Conservation (phyloP, 1,140 invertebrate species). For the Euwallacea similis region DNA sequence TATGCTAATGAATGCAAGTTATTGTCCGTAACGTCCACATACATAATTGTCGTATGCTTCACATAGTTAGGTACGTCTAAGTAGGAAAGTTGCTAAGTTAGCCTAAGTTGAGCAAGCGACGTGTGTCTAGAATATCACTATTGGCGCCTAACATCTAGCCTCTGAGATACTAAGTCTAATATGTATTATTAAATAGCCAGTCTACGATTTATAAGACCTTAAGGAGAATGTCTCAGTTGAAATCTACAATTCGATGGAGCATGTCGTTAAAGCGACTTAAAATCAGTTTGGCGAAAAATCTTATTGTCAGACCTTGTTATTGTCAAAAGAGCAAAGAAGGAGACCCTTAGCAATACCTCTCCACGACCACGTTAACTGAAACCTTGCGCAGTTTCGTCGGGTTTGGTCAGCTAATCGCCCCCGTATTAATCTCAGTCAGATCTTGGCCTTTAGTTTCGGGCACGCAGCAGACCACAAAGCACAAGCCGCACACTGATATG, state of each 20-base stretch:
- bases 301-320: neutral
- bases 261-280: neutral
- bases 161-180: constrained; percentile 19
- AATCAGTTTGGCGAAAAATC: neutral
- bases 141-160: constrained; percentile 23
- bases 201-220: constrained; percentile 11
- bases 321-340: neutral
- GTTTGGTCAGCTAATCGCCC: constrained; percentile 45
- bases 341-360: constrained; percentile 45
- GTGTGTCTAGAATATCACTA: constrained; percentile 27
- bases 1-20: too few species aligned
- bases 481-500: constrained; percentile 77
- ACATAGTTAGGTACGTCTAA: neutral
- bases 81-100: constrained; percentile 16
- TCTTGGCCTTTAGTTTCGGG: constrained; percentile 88
- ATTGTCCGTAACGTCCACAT: neutral
- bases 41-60: constrained; percentile 23
- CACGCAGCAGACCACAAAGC: constrained; percentile 82
- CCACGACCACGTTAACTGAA: constrained; percentile 45
- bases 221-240: neutral
- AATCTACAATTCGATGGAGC: neutral
- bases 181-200: constrained; percentile 7
- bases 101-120: constrained; percentile 29
- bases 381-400: constrained; percentile 41
- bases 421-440: constrained; percentile 82